Conservation (phyloP, 2,113 vertebrate genomes). For the Elephantulus edwardii region DNA sequence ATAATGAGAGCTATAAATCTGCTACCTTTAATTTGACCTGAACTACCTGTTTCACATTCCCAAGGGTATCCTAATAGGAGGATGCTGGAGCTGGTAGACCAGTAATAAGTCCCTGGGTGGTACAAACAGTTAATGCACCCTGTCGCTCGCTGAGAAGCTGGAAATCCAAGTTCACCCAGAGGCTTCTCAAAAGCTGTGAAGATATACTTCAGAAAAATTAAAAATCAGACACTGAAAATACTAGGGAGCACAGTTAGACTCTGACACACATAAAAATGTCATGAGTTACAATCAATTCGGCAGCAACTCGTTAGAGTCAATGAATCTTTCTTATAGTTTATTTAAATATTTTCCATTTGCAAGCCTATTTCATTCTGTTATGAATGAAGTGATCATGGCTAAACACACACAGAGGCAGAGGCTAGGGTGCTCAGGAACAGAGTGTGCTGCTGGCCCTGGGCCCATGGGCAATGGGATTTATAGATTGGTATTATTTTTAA, state of each 20-base stretch:
- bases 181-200: not conserved
- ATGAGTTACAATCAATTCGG: not conserved
- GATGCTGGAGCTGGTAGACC: not conserved
- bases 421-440: not conserved
- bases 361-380: conserved; percentile 28
- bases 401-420: not conserved
- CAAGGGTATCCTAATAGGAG: not conserved
- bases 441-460: not conserved
- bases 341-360: conserved; percentile 10
- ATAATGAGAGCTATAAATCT: conserved; percentile 39
- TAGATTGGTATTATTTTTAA: conserved; percentile 49
- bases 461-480: not conserved
- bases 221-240: not conserved
- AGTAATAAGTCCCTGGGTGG: not conserved
- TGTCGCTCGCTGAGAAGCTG: not conserved
- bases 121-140: not conserved
- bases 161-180: not conserved
- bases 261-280: not conserved
- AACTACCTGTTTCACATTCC: conserved; percentile 6
- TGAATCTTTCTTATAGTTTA: not conserved
- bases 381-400: conserved; percentile 40
- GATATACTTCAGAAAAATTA: not conserved
- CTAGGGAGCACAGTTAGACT: not conserved
- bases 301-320: not conserved
- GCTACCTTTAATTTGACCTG: conserved; percentile 37